These are phyloP conservation scores for Drosophila setosimentum DNA, from an alignment of 2,888 invertebrate genomes.

Conservation along the genomic window DNA sequence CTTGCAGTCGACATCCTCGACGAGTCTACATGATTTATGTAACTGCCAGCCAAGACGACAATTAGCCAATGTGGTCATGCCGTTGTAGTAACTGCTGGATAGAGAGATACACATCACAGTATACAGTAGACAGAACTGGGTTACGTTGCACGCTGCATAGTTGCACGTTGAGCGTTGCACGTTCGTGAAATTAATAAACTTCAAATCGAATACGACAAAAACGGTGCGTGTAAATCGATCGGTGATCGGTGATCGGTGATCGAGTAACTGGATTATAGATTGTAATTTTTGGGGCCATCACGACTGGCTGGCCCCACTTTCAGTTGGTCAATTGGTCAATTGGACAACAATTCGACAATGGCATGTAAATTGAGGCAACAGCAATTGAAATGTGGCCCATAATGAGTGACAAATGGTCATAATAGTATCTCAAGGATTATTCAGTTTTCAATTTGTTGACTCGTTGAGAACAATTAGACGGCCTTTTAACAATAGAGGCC, in stretches of 20 bases:
- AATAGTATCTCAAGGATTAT: slow-evolving; percentile 67
- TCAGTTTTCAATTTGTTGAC: slow-evolving; percentile 42
- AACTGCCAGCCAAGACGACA: slow-evolving; percentile 61
- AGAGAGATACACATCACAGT: slow-evolving; percentile 64
- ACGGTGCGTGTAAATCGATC: slow-evolving; percentile 45
- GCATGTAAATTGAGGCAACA: slow-evolving; percentile 59
- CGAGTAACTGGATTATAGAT: slow-evolving; percentile 21
- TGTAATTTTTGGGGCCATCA: slow-evolving; percentile 70
- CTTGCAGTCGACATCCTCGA: slow-evolving; percentile 65
- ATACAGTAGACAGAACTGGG: slow-evolving; percentile 72
- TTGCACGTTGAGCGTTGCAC: slow-evolving; percentile 35
- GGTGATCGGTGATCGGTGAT: slow-evolving; percentile 34
- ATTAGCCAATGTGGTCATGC: slow-evolving; percentile 66
- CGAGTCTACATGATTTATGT: slow-evolving; percentile 73
- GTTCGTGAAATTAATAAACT: slow-evolving; percentile 67
- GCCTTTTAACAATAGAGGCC: slow-evolving; percentile 41
- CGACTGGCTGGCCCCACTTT: slow-evolving; percentile 50
- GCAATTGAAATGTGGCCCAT: slow-evolving; percentile 34
- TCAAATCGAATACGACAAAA: slow-evolving; percentile 38
- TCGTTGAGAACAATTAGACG: slow-evolving; percentile 66
- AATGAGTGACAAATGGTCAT: slow-evolving; percentile 55
- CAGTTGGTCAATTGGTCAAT: slow-evolving; percentile 44
- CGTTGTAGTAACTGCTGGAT: slow-evolving; percentile 53
- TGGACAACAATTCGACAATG: slow-evolving; percentile 48
- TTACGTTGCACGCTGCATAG: slow-evolving; percentile 40